These are phyloP conservation scores for Leuciscus waleckii DNA, from an alignment of 2,797 vertebrate genomes.

Conservation along the genomic window DNA sequence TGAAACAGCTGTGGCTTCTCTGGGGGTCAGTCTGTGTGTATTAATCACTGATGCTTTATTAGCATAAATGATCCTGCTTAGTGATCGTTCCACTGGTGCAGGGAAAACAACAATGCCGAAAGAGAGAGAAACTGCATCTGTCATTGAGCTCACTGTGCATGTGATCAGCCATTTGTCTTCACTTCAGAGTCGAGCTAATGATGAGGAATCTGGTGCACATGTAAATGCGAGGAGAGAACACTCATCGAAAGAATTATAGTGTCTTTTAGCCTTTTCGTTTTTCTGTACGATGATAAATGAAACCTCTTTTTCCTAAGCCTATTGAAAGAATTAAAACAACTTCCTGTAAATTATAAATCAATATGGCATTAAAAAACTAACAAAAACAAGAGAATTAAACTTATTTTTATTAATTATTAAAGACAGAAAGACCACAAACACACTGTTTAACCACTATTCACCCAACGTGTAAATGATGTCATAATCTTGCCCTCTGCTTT, in stretches of 20 bases:
- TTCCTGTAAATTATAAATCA: slow-evolving; percentile 9
- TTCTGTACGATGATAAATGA: neutral
- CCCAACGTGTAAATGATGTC: neutral
- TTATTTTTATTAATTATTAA: neutral
- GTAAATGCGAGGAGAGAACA: slow-evolving; percentile 61
- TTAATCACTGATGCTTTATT: slow-evolving; percentile 99
- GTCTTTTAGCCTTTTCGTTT: slow-evolving; percentile 6
- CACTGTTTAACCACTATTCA: neutral
- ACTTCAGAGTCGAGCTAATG: slow-evolving; percentile 77
- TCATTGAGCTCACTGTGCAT: slow-evolving; percentile 78
- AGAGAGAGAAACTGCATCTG: slow-evolving; percentile 60
- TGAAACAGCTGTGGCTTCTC: slow-evolving; percentile 98
- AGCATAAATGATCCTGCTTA: slow-evolving; percentile 98
- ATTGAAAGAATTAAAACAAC: neutral
- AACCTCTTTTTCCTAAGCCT: neutral
- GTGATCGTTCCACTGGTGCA: slow-evolving; percentile 87
- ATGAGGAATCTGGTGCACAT: slow-evolving; percentile 76
- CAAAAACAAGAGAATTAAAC: slow-evolving; percentile 9
- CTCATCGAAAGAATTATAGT: slow-evolving; percentile 10
- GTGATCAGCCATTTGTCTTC: slow-evolving; percentile 82
- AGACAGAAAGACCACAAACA: neutral
- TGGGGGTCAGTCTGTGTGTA: slow-evolving; percentile 96
- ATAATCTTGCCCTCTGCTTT: neutral
- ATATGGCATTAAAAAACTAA: neutral
- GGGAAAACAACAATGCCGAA: slow-evolving; percentile 80